These are phyloP conservation scores for Micoletzkya japonica DNA, from an alignment of 2,888 invertebrate genomes.

Conservation along the genomic window DNA sequence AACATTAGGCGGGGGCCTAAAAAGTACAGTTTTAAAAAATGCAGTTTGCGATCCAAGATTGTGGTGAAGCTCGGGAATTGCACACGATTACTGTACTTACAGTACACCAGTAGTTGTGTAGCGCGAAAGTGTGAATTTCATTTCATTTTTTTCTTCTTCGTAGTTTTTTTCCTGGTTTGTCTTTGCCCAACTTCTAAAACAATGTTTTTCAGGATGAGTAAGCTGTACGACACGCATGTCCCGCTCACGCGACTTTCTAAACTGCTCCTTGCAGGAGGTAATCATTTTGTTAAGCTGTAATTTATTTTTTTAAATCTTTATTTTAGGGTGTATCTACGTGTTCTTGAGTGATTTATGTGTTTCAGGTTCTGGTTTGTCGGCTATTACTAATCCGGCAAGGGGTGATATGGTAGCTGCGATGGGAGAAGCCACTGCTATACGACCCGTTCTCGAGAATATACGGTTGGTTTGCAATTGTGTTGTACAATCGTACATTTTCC, in stretches of 20 bases:
- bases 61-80: too few relatives aligned
- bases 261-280: constrained; percentile 41
- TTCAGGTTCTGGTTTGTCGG: constrained; percentile 69
- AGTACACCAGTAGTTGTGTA: too few relatives aligned
- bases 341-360: background rate
- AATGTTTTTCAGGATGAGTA: constrained; percentile 33
- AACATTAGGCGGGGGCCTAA: too few relatives aligned
- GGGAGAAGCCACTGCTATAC: constrained; percentile 88
- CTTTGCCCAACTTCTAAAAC: too few relatives aligned
- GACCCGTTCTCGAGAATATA: constrained; percentile 51
- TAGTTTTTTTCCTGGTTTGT: background rate
- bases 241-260: constrained; percentile 40
- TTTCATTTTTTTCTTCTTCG: background rate
- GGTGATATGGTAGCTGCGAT: constrained; percentile 89
- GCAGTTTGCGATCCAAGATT: too few relatives aligned
- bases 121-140: too few relatives aligned
- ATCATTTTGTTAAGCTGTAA: too few relatives aligned
- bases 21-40: too few relatives aligned
- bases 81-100: too few relatives aligned
- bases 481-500: background rate
- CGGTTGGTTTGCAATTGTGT: constrained; percentile 21
- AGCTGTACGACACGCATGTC: constrained; percentile 46
- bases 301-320: too few relatives aligned
- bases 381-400: constrained; percentile 79
- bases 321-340: background rate